Conservation (phyloP, 2,113 vertebrate species). For the Eptesicus fuscus region DNA sequence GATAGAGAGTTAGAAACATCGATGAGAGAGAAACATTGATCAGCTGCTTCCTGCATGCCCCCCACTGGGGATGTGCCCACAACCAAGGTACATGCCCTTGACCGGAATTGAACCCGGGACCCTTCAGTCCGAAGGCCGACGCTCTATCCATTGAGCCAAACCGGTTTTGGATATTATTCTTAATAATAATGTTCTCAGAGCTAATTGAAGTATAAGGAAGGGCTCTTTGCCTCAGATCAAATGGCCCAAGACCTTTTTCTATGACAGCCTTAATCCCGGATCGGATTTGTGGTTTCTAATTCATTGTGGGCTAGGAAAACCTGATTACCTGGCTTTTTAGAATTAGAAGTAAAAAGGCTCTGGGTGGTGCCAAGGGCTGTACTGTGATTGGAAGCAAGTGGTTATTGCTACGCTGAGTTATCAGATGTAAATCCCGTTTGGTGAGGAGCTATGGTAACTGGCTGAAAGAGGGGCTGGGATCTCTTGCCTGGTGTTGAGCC, state of each 20-base stretch:
- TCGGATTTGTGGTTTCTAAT: slow-evolving; percentile 25
- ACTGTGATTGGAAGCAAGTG: not conserved
- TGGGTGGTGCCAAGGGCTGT: not conserved
- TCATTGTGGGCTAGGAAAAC: not conserved
- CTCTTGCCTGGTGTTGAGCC: not conserved
- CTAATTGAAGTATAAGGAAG: not conserved
- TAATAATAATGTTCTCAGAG: not conserved
- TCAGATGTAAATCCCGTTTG: not conserved
- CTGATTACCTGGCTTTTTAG: not conserved
- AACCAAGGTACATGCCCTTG: no score
- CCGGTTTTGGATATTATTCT: not conserved
- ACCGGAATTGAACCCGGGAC: not conserved
- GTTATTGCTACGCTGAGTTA: not conserved
- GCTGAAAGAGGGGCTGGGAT: not conserved
- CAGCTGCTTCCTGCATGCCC: no score
- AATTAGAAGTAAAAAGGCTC: not conserved
- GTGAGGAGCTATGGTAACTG: not conserved
- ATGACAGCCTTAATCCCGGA: not conserved
- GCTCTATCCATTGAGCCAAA: not conserved
- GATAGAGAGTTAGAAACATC: no score
- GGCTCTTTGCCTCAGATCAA: not conserved
- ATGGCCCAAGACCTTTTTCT: not conserved
- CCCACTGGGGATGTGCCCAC: no score
- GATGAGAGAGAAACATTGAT: no score
- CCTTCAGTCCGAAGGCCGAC: not conserved